phyloP scores from a whole-genome alignment of 2,888 invertebrate species.

The Ischnura elegans region DNA sequence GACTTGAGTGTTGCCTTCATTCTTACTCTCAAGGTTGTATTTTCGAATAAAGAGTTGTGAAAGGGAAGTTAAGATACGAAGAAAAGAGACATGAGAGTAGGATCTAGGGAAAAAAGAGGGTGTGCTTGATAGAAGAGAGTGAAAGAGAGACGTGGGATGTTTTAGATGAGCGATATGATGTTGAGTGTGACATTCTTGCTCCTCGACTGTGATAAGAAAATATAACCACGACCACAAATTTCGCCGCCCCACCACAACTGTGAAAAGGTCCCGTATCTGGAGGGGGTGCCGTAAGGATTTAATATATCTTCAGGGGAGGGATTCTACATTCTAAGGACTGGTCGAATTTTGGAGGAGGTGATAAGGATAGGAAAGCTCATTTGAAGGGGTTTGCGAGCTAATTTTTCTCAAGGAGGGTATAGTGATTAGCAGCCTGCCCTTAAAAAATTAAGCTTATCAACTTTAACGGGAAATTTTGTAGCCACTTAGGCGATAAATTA shows the following conservation, averaged over 20 bases:
- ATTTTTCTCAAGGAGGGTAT: too few species aligned
- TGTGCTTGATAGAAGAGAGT: not conserved
- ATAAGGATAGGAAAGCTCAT: too few species aligned
- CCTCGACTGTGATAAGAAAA: conserved; percentile 60
- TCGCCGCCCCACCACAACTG: conserved; percentile 38
- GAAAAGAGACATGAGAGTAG: not conserved
- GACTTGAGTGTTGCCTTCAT: not conserved
- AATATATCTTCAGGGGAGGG: not conserved
- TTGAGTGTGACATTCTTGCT: conserved; percentile 25
- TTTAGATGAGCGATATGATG: conserved; percentile 3
- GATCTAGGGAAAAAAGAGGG: not conserved
- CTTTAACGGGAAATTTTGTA: too few species aligned
- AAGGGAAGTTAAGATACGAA: not conserved
- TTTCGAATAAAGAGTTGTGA: not conserved
- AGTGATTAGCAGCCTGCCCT: too few species aligned
- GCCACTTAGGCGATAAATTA: too few species aligned
- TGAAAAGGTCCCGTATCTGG: not conserved
- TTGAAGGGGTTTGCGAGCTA: too few species aligned
- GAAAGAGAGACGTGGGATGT: not conserved
- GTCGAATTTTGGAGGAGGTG: too few species aligned
- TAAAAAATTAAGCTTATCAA: too few species aligned
- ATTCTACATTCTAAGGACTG: not conserved
- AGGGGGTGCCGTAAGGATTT: too few species aligned
- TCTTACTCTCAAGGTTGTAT: not conserved
- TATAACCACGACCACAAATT: conserved; percentile 34